Evolutionary conservation across 2,113 vertebrate species (phyloP).

Genomic region (Rhinopithecus roxellana): DNA sequence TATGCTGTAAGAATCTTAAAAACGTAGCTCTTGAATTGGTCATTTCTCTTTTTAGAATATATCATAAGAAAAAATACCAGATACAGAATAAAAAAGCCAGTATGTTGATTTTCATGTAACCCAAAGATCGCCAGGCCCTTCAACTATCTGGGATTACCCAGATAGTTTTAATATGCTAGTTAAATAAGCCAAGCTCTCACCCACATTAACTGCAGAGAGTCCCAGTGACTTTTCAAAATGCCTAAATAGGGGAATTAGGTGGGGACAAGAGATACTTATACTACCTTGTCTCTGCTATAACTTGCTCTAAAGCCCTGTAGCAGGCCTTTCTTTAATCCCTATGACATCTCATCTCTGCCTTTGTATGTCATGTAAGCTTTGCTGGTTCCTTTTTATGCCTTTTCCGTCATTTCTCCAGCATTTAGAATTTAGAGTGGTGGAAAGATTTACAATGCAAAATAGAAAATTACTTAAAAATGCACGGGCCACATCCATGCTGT

Average conservation of each 20-base stretch:
- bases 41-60: conserved; percentile 5
- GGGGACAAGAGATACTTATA: neutral
- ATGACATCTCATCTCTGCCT: neutral
- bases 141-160: neutral
- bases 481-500: neutral
- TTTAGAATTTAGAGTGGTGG: neutral
- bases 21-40: neutral
- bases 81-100: neutral
- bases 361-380: neutral
- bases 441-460: neutral
- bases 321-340: neutral
- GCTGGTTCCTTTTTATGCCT: neutral
- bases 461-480: neutral
- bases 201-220: neutral
- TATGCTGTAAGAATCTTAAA: neutral
- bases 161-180: neutral
- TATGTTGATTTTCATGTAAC: neutral
- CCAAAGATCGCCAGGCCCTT: neutral
- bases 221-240: neutral
- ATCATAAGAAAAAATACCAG: neutral
- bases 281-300: neutral
- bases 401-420: neutral
- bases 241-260: neutral
- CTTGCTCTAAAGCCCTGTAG: neutral
- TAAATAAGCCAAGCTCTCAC: neutral